Conservation (phyloP, 2,113 vertebrate genomes). For the Heliornis fulica region DNA sequence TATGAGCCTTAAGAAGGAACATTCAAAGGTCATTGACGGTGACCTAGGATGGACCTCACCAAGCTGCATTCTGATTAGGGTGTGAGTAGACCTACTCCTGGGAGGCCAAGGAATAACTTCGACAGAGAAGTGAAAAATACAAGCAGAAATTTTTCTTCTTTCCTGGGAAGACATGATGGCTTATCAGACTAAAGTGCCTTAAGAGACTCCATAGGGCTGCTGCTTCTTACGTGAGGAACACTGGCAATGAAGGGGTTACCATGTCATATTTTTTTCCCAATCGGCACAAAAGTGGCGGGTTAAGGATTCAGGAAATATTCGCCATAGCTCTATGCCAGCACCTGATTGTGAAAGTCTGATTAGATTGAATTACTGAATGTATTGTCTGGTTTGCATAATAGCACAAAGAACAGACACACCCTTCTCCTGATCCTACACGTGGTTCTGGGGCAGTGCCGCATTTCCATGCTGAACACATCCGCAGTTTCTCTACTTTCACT, state of each 20-base stretch:
- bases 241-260: constrained; percentile 29
- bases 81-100: background rate
- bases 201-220: background rate
- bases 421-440: constrained; percentile 25
- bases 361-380: constrained; percentile 45
- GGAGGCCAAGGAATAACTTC: background rate
- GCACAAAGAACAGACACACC: constrained; percentile 49
- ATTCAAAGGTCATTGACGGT: background rate
- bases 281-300: background rate
- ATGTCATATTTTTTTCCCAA: background rate
- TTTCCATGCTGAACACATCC: background rate
- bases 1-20: background rate
- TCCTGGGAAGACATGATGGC: background rate
- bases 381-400: constrained; percentile 57
- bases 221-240: background rate
- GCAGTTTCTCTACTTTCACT: background rate
- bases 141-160: background rate
- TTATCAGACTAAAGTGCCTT: background rate
- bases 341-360: constrained; percentile 48
- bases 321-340: constrained; percentile 20
- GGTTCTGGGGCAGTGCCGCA: background rate
- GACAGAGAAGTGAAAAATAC: background rate
- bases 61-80: background rate
- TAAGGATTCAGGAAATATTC: constrained; percentile 53
- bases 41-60: background rate